These are phyloP conservation scores for Phyllotreta cruciferae DNA, from an alignment of 2,888 invertebrate species.

Conservation along the genomic window DNA sequence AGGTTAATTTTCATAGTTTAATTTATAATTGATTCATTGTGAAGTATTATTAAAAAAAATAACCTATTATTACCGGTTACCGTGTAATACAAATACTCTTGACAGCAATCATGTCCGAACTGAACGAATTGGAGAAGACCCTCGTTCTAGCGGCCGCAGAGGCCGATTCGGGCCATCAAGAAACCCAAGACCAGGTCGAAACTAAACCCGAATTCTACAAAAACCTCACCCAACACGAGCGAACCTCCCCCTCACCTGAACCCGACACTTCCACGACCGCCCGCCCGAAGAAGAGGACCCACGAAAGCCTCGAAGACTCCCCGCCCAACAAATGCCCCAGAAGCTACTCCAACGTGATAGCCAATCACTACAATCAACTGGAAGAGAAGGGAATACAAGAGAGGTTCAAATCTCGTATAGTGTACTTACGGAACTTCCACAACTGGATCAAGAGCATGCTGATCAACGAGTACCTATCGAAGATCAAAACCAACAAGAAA, in stretches of 20 bases:
- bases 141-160: conserved; percentile 57
- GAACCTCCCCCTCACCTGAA: conserved; percentile 16
- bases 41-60: too few species aligned
- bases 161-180: conserved; percentile 54
- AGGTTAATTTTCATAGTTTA: too few species aligned
- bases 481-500: conserved; percentile 69
- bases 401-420: conserved; percentile 88
- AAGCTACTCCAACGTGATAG: conserved; percentile 73
- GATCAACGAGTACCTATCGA: conserved; percentile 81
- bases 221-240: conserved; percentile 28
- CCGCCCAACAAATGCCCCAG: conserved; percentile 28
- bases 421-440: conserved; percentile 95
- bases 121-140: conserved; percentile 55
- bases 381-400: conserved; percentile 82
- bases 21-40: too few species aligned
- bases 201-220: conserved; percentile 35
- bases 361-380: conserved; percentile 91
- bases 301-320: conserved; percentile 33
- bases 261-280: too few species aligned
- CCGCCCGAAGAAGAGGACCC: not conserved
- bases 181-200: conserved; percentile 35
- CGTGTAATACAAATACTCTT: not conserved
- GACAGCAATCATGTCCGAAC: conserved; percentile 43
- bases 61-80: too few species aligned
- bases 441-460: conserved; percentile 98